These are phyloP conservation scores for Scaptodrosophila lebanonensis DNA, from an alignment of 1,140 invertebrate genomes.

Conservation along the genomic window DNA sequence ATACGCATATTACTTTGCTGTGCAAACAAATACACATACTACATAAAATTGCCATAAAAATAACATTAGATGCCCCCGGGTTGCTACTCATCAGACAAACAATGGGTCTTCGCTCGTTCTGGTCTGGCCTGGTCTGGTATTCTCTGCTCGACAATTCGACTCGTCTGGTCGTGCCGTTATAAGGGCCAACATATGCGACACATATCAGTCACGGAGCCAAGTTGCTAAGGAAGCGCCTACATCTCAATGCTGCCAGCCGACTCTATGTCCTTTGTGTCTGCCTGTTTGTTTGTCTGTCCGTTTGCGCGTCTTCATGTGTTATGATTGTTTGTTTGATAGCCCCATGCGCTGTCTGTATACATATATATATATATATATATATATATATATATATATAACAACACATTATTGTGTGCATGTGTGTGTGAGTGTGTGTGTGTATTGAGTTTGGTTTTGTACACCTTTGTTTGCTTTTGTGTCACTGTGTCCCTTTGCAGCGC, in stretches of 20 bases:
- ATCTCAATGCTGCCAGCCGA: not conserved
- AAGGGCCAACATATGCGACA: constrained; percentile 2
- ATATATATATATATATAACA: no score
- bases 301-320: constrained; percentile 19
- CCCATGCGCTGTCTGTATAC: not conserved
- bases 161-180: no score
- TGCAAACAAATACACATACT: not conserved
- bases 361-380: no score
- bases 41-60: constrained; percentile 46
- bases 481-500: no score
- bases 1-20: constrained; percentile 16
- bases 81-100: constrained; percentile 35
- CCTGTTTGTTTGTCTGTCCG: constrained; percentile 1
- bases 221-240: constrained; percentile 6
- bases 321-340: constrained; percentile 25
- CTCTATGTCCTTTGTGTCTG: not conserved
- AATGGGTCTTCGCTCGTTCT: constrained; percentile 10
- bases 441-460: constrained; percentile 12
- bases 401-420: no score
- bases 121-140: no score
- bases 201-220: constrained; percentile 21
- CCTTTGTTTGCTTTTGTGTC: not conserved
- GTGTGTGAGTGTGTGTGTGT: no score
- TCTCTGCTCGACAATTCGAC: no score
- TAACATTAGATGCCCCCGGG: constrained; percentile 39